phyloP scores from a whole-genome alignment of 2,113 vertebrate species.

The Pithys albifrons region DNA sequence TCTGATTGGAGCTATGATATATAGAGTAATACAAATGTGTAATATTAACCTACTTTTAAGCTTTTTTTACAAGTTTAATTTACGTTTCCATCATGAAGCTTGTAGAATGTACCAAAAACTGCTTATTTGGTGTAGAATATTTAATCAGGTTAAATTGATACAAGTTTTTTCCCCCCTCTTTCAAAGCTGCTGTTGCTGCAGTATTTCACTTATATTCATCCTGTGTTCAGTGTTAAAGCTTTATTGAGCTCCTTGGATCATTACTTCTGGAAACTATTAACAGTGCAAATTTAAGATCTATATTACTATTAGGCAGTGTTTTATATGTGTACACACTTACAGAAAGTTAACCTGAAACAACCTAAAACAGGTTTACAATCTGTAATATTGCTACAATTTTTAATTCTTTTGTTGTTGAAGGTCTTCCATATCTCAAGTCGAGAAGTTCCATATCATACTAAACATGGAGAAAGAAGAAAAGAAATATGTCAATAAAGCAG shows the following conservation, averaged over 20 bases:
- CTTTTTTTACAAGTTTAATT: neutral
- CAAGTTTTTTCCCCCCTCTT: neutral
- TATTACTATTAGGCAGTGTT: neutral
- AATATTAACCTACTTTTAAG: neutral
- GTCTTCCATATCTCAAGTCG: constrained; percentile 55
- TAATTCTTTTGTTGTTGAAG: constrained; percentile 32
- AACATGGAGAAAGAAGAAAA: constrained; percentile 93
- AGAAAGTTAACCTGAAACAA: neutral
- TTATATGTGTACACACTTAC: neutral
- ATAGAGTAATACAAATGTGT: neutral
- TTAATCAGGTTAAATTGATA: neutral
- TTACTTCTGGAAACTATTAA: neutral
- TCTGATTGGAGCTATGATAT: neutral
- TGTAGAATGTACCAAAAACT: neutral
- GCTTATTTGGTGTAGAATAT: neutral
- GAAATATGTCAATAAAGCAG: constrained; percentile 87
- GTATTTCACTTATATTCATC: neutral
- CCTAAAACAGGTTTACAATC: neutral
- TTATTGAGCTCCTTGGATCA: neutral
- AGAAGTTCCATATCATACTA: constrained; percentile 49
- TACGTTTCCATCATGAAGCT: neutral
- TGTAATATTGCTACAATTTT: neutral
- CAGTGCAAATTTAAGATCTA: neutral
- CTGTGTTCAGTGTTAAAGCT: neutral
- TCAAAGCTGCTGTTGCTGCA: neutral